These are phyloP conservation scores for Drosophila cognata DNA, from an alignment of 2,888 invertebrate species.

Conservation along the genomic window DNA sequence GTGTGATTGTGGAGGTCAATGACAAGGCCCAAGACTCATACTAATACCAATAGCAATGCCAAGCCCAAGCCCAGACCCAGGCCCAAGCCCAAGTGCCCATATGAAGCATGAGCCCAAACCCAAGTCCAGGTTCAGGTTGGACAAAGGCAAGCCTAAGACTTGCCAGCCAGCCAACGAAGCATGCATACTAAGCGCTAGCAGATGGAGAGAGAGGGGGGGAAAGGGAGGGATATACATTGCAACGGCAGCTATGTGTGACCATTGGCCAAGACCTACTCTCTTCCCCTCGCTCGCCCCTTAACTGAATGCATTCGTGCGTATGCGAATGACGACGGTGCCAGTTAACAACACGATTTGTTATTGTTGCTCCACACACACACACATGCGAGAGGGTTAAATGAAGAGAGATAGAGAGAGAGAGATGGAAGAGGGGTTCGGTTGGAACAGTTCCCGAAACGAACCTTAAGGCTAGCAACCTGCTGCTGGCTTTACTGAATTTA, in stretches of 20 bases:
- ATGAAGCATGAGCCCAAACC: conserved; percentile 1
- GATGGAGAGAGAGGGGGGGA: neutral
- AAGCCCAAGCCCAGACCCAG: neutral
- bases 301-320: conserved; percentile 70
- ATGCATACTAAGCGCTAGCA: conserved; percentile 68
- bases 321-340: conserved; percentile 73
- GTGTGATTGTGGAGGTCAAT: conserved; percentile 64
- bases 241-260: conserved; percentile 65
- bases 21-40: conserved; percentile 48
- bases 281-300: neutral
- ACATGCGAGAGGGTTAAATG: neutral
- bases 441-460: conserved; percentile 41
- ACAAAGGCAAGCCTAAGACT: conserved; percentile 47
- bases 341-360: conserved; percentile 80
- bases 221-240: neutral
- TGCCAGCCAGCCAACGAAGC: conserved; percentile 62
- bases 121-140: conserved; percentile 20
- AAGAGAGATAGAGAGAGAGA: neutral
- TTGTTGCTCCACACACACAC: conserved; percentile 48
- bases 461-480: conserved; percentile 76
- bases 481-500: conserved; percentile 77
- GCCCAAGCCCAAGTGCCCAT: conserved; percentile 1
- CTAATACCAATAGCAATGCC: neutral
- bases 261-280: conserved; percentile 39
- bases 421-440: neutral